Evolutionary conservation across 1,140 invertebrate genomes (phyloP).

Genomic region (Conopomorpha cramerella): DNA sequence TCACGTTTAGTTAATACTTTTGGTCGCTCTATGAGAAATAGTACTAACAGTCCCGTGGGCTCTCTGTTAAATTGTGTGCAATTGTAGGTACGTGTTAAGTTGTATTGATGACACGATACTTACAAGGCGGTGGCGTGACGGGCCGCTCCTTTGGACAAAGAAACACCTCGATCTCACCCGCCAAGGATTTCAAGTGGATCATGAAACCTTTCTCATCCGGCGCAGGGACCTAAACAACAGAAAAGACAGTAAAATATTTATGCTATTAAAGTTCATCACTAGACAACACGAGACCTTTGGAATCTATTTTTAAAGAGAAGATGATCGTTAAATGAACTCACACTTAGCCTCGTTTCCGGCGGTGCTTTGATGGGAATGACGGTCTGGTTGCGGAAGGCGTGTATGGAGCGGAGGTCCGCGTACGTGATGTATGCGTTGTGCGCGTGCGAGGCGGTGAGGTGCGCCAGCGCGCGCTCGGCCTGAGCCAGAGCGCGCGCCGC

Average conservation of each 20-base stretch:
- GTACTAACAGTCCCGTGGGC: too few species aligned
- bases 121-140: constrained; percentile 36
- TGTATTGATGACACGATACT: constrained; percentile 17
- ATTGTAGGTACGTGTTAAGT: too few species aligned
- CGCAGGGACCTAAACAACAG: constrained; percentile 59
- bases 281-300: too few species aligned
- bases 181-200: constrained; percentile 87
- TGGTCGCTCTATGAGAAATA: not conserved
- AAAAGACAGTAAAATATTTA: constrained; percentile 5
- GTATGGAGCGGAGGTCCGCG: constrained; percentile 81
- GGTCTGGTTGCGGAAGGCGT: constrained; percentile 81
- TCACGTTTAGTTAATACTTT: not conserved
- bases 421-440: constrained; percentile 82
- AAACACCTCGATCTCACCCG: constrained; percentile 92
- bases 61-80: too few species aligned
- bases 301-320: too few species aligned
- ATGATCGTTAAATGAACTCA: too few species aligned
- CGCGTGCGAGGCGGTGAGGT: constrained; percentile 67
- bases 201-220: constrained; percentile 65
- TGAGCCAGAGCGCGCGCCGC: constrained; percentile 70
- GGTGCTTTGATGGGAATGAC: constrained; percentile 92
- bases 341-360: constrained; percentile 80
- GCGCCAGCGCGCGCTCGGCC: constrained; percentile 68
- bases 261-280: constrained; percentile 6
- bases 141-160: constrained; percentile 77